Conservation (phyloP, 92 coral and sea anemone species). For the Phenganax subtilis region DNA sequence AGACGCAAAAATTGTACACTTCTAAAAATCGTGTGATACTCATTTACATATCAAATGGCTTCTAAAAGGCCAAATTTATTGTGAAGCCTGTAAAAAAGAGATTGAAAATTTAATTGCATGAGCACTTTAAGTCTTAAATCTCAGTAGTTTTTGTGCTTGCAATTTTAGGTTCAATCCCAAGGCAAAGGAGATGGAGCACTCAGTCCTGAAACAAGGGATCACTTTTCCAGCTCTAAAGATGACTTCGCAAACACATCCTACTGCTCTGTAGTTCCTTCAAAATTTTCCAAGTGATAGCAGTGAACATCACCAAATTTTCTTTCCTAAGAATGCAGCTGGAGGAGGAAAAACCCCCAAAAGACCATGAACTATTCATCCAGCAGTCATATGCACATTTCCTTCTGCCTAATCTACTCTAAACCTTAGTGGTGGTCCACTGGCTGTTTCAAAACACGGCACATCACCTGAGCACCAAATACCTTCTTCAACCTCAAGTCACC, state of each 20-base stretch:
- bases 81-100: no score
- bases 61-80: no score
- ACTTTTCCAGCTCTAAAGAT: conserved; percentile 37
- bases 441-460: no score
- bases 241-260: conserved; percentile 9
- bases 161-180: neutral
- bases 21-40: no score
- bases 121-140: no score
- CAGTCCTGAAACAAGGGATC: conserved; percentile 47
- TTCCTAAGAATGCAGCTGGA: conserved; percentile 36
- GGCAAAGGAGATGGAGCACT: conserved; percentile 44
- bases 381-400: neutral
- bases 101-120: no score
- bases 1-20: no score
- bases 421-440: no score
- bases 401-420: no score
- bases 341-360: neutral
- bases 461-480: neutral
- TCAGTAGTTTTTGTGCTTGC: no score
- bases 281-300: conserved; percentile 11
- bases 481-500: neutral
- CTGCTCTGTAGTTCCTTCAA: conserved; percentile 8
- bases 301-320: conserved; percentile 28
- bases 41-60: no score
- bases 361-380: neutral